Evolutionary conservation across 2,888 invertebrate genomes (phyloP), one percentile per base, ranked within the genome.

Genomic region (Cerastoderma edule): DNA sequence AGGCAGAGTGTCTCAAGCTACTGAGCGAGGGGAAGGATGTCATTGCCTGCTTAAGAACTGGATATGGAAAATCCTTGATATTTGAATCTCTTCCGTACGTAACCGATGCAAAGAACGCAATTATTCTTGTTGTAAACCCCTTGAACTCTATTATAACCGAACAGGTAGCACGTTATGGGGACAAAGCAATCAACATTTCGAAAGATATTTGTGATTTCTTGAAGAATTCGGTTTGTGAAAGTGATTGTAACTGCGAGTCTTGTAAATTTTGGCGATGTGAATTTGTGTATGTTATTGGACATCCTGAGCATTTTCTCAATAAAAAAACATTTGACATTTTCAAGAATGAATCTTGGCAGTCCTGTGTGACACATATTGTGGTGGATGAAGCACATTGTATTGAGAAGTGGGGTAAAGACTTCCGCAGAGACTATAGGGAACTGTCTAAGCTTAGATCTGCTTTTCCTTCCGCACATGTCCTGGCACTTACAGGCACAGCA

Each of bases 361-460:
- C 4, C 4, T 4, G 46, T 4, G 4, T 46, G 4, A 46, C 19
- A 46, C 46, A 46, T 6, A 46, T 46, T 13, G 46, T 46, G 4
- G 16, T 54, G 22, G 54, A 54, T 54, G 54, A 54, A 28, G 54
- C 54, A 4, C 54, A 54, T 22, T 22, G 54, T 54, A 24, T 54
- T 13, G 6, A 24, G 28, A 28, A 16, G 4, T 54, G 24, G 54
- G 10, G 28, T 4, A 16, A 54, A 22, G 54, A 54, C 16, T 54
- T 54, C 28, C 2, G 54, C 3, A 5, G 6, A 22, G 24, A 24
- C 3, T 54, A 13, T 22, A 3, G 24, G 2, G 27, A 54, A 3
- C 3, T 5, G 27, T 16, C 16, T 3, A 24, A 5, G 24, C 24
- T 22, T 4, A 2, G 24, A 27, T 54, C 54, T 27, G 3, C 16